Conservation (phyloP, 2,797 vertebrate species). For the Falco peregrinus region DNA sequence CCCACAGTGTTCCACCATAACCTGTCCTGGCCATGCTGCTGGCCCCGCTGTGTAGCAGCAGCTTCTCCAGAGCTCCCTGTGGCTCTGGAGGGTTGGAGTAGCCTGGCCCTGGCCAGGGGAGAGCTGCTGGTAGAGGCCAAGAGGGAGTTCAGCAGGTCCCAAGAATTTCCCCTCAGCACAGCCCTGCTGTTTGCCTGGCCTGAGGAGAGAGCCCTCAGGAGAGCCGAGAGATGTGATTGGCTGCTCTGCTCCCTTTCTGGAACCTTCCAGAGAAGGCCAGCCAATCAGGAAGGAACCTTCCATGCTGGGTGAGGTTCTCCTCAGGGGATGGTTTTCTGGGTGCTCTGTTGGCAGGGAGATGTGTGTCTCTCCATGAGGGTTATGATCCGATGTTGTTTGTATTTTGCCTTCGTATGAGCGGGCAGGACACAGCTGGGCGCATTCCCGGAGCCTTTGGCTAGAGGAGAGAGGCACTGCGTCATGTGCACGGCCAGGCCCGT, state of each 20-base stretch:
- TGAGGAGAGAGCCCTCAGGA: rapidly evolving
- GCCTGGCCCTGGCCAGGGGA: no score
- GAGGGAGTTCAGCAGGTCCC: rapidly evolving
- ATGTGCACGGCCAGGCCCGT: rapidly evolving
- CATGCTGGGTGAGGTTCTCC: rapidly evolving
- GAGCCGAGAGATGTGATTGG: not conserved
- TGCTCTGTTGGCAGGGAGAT: rapidly evolving
- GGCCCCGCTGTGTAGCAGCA: rapidly evolving
- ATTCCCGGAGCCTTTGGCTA: not conserved
- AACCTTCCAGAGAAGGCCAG: not conserved
- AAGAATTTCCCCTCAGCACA: rapidly evolving
- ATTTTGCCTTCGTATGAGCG: rapidly evolving
- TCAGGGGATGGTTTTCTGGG: rapidly evolving
- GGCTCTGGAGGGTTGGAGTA: no score
- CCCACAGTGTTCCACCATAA: rapidly evolving
- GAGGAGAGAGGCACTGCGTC: rapidly evolving
- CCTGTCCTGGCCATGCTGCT: not conserved
- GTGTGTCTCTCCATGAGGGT: rapidly evolving
- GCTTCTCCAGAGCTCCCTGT: not conserved
- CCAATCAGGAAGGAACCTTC: not conserved
- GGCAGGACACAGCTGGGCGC: rapidly evolving
- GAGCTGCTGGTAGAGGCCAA: rapidly evolving
- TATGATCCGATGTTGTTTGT: rapidly evolving
- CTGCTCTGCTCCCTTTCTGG: not conserved
- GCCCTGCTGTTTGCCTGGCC: rapidly evolving